phyloP scores from a whole-genome alignment of 2,888 invertebrate species.

The Synergus japonicus region DNA sequence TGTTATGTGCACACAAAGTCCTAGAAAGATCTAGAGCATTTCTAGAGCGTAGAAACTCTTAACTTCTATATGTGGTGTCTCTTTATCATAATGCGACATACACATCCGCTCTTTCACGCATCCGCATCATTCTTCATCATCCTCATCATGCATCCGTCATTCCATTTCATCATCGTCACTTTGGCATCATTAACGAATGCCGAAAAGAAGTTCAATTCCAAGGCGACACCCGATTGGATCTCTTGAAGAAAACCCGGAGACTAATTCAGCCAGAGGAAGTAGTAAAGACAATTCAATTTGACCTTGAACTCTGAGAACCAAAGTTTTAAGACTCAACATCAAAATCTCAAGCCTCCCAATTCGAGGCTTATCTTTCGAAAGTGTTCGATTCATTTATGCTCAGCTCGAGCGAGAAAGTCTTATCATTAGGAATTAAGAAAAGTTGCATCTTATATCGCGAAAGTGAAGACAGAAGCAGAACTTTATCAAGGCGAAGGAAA shows the following conservation, averaged over 20 bases:
- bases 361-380: slow-evolving; percentile 8
- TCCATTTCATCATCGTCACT: slow-evolving; percentile 46
- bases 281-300: slow-evolving; percentile 14
- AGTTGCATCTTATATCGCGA: not conserved
- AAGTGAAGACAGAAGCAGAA: not conserved
- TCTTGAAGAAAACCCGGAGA: slow-evolving; percentile 37
- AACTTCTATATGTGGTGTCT: slow-evolving; percentile 47
- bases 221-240: slow-evolving; percentile 27
- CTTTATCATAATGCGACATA: slow-evolving; percentile 42
- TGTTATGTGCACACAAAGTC: slow-evolving; percentile 65
- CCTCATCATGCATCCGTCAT: slow-evolving; percentile 50
- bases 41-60: slow-evolving; percentile 60
- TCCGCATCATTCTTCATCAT: slow-evolving; percentile 46
- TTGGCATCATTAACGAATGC: slow-evolving; percentile 1
- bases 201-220: slow-evolving; percentile 26
- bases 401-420: slow-evolving; percentile 23
- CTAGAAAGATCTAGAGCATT: slow-evolving; percentile 66
- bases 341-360: not conserved
- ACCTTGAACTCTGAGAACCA: not conserved
- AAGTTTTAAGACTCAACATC: not conserved
- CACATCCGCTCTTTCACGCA: slow-evolving; percentile 49
- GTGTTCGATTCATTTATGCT: slow-evolving; percentile 25
- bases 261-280: slow-evolving; percentile 21
- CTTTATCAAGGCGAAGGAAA: not conserved
- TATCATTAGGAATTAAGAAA: slow-evolving; percentile 3